Evolutionary conservation across 1,140 invertebrate genomes (phyloP).

Genomic region (Eriocheir sinensis): DNA sequence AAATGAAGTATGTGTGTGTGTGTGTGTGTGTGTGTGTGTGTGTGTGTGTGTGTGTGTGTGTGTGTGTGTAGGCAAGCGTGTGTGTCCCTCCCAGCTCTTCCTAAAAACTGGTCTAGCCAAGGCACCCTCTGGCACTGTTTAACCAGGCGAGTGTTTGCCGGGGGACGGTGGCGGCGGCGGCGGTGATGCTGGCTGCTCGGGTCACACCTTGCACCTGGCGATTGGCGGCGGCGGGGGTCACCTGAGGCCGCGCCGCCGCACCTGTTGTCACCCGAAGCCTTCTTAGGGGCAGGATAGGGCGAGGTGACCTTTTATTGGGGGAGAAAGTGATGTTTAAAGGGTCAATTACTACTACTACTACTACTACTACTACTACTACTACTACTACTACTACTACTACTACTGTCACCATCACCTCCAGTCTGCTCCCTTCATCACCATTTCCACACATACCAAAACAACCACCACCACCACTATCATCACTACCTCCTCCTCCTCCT

Average conservation of each 20-base stretch:
- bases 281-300: background rate
- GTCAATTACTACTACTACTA: conserved; percentile 8
- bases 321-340: too few species aligned
- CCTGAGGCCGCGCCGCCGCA: background rate
- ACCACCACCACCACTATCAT: too few species aligned
- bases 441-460: too few species aligned
- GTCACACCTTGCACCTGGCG: background rate
- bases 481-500: too few species aligned
- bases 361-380: conserved; percentile 25
- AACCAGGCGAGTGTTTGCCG: background rate
- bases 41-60: too few species aligned
- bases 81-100: background rate
- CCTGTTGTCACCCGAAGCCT: background rate
- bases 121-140: conserved; percentile 10
- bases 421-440: background rate
- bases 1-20: too few species aligned
- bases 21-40: too few species aligned
- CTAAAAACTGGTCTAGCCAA: conserved; percentile 1
- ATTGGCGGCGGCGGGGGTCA: background rate
- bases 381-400: conserved; percentile 25
- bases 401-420: background rate
- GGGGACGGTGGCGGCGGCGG: background rate
- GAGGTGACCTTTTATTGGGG: too few species aligned
- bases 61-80: too few species aligned
- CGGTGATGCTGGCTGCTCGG: background rate